These are phyloP conservation scores for Rhincodon typus DNA, from an alignment of 2,797 vertebrate genomes.

Conservation along the genomic window DNA sequence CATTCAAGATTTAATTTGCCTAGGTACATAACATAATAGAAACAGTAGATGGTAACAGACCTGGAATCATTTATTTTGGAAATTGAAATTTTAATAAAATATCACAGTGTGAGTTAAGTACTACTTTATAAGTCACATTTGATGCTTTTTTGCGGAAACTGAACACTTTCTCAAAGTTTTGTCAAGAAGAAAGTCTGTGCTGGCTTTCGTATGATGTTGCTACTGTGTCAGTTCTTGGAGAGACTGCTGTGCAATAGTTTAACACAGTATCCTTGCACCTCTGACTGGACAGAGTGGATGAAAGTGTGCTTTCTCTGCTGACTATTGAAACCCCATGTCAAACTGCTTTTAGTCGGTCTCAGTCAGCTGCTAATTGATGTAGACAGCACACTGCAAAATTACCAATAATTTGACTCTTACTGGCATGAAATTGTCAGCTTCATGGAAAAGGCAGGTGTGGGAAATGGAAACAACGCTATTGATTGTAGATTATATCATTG, in stretches of 20 bases:
- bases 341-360: background rate
- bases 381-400: background rate
- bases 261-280: background rate
- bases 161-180: background rate
- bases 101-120: background rate
- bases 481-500: background rate
- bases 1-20: background rate
- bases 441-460: background rate
- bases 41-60: background rate
- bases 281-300: background rate
- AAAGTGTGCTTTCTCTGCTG: background rate
- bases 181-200: too few relatives aligned
- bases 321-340: background rate
- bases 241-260: background rate
- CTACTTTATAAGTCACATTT: background rate
- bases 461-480: background rate
- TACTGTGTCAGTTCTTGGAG: background rate
- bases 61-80: background rate
- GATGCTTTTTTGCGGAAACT: background rate
- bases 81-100: constrained; percentile 19
- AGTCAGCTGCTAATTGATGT: background rate
- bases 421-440: background rate
- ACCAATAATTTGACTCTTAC: background rate
- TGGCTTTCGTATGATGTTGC: background rate
- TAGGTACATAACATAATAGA: background rate